Base-by-base conservation (phyloP, 1,140 invertebrate species). In the Eriosoma lanigerum region DNA sequence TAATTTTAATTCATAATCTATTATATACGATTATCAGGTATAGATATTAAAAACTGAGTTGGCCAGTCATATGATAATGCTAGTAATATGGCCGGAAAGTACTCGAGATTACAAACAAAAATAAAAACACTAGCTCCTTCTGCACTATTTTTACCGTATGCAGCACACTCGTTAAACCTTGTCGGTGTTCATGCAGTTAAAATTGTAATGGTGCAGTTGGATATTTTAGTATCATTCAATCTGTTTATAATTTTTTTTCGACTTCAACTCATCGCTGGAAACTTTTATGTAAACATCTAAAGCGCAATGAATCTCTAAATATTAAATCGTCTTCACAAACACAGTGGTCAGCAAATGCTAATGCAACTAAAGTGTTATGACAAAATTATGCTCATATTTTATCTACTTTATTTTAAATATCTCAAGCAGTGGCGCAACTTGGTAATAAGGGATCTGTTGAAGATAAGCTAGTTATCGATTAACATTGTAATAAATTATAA, bases 41-140 rank as follows among this genome's bases (percentile, higher is more conserved):
- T 6, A 52, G 19, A 52, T 52, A 52, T 52, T 52, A 52, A 52
- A 52, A 52, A 52, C 50, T 84, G 81, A 64, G 52, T 82, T 58
- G 83, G 82, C 21, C 83, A 84, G 82, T 81, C 82, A 17, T 85
- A 85, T 75, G 83, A 84, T 50, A 84, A 82, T 75, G 83, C 82
- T 19, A 58, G 52, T 24, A 81, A 58, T 62, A 81, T 82, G 76
- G 15, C 50, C 17, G 50, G 73, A 76, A 29, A 21, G 46, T 84
- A 83, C 62, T 82, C 81, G 62, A 83, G 84, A 26, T 80, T 83
- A 15, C 82, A 85, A 83, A 80, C 85, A 82, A 81, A 81, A 81
- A 84, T 86, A 72, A 82, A 83, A 81, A 81, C 83, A 81, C 82
- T 78, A 48, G 26, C 21, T 56, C 19, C 19, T 5, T 76, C 26